Evolutionary conservation across 2,888 invertebrate species (phyloP).

Genomic region (Thalpophila matura): DNA sequence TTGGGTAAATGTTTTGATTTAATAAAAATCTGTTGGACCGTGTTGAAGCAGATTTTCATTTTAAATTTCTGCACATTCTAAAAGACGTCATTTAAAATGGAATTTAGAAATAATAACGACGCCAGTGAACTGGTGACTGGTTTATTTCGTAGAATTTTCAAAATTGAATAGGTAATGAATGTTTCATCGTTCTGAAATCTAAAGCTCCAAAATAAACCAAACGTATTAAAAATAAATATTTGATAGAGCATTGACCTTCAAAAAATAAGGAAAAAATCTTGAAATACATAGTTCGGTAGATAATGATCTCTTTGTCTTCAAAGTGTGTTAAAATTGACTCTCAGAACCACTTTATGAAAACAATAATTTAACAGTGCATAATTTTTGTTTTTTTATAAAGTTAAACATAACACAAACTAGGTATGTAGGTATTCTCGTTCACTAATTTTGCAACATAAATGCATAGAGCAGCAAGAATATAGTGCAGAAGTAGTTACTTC

Average conservation of each 20-base stretch:
- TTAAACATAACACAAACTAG: not conserved
- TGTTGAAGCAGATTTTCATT: slow-evolving; percentile 44
- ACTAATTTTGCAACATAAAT: slow-evolving; percentile 25
- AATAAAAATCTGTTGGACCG: slow-evolving; percentile 66
- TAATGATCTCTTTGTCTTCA: no score
- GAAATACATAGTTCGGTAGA: no score
- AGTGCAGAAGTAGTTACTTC: slow-evolving; percentile 22
- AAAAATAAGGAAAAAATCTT: no score
- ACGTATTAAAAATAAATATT: not conserved
- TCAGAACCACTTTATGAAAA: no score
- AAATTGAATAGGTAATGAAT: not conserved
- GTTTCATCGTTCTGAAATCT: not conserved
- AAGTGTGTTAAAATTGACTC: no score
- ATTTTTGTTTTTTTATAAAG: no score
- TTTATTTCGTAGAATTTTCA: not conserved
- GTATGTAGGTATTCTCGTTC: not conserved
- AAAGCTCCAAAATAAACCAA: no score
- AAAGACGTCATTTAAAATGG: slow-evolving; percentile 8
- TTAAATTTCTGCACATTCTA: slow-evolving; percentile 34
- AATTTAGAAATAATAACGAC: slow-evolving; percentile 1
- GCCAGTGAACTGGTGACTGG: not conserved
- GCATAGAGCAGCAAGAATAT: slow-evolving; percentile 19
- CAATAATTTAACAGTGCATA: no score
- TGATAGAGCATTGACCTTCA: no score
- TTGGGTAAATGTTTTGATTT: slow-evolving; percentile 73